A percentile compares a stretch with the other conserved stretches of the same genome.
Conservation (phyloP, 2,888 invertebrate species). For the Agapostemon virescens region DNA sequence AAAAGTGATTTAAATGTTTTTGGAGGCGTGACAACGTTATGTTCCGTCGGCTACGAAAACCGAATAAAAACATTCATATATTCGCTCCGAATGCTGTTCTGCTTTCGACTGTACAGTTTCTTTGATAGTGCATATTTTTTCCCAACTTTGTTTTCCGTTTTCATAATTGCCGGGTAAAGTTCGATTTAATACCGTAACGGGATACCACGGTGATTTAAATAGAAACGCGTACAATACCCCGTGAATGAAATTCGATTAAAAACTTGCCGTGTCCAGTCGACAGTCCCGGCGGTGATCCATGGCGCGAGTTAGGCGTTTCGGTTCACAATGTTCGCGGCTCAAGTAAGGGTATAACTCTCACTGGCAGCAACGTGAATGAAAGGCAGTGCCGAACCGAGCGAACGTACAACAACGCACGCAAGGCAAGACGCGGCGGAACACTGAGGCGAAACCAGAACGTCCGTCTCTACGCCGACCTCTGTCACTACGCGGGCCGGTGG, state of each 20-base stretch:
- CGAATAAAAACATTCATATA: neutral
- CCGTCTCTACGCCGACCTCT: slow-evolving; percentile 40
- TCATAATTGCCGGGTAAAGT: neutral
- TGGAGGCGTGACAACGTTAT: neutral
- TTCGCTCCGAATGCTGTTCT: neutral
- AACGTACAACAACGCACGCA: slow-evolving; percentile 23
- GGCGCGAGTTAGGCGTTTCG: neutral
- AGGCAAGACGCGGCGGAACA: slow-evolving; percentile 70
- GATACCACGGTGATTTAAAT: neutral
- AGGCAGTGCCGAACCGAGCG: neutral
- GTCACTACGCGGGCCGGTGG: neutral
- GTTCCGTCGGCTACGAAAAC: neutral
- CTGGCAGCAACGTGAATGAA: slow-evolving; percentile 3
- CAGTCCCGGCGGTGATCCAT: neutral
- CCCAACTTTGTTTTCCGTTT: neutral
- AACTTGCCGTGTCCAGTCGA: slow-evolving; percentile 35
- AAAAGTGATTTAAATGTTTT: neutral
- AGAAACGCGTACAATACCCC: neutral
- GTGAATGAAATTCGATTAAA: slow-evolving; percentile 9
- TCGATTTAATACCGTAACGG: neutral
- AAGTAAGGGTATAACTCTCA: neutral
- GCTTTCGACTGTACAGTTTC: neutral
- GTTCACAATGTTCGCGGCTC: slow-evolving; percentile 11
- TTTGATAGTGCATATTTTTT: neutral
- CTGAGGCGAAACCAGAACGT: slow-evolving; percentile 65